Conservation (phyloP, 23 tunicate genomes). For the Styela clava region DNA sequence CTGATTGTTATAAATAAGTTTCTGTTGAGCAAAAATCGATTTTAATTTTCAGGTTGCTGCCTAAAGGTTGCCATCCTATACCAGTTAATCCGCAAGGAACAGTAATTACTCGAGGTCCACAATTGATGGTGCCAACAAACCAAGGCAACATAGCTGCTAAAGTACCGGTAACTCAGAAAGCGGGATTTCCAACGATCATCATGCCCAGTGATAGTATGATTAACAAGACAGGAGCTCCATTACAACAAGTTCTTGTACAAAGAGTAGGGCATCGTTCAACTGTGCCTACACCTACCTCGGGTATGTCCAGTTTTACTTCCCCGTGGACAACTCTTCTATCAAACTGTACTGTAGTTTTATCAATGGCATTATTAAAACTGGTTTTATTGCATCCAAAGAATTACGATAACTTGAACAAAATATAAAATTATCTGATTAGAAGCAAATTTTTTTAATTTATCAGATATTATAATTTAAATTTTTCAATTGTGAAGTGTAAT, state of each 20-base stretch:
- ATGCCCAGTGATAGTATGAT: slow-evolving; percentile 7
- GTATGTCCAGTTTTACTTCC: not conserved
- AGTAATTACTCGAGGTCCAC: not conserved
- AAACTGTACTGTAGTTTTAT: too few relatives aligned
- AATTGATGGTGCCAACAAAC: not conserved
- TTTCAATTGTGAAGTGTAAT: too few relatives aligned
- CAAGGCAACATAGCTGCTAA: not conserved
- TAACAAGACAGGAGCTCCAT: not conserved
- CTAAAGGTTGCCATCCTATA: not conserved
- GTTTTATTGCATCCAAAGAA: too few relatives aligned
- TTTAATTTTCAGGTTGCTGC: slow-evolving; percentile 17
- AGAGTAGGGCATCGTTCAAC: not conserved
- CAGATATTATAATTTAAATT: too few relatives aligned
- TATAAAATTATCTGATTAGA: too few relatives aligned
- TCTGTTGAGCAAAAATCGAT: too few relatives aligned
- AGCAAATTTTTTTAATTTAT: too few relatives aligned
- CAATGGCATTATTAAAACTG: too few relatives aligned
- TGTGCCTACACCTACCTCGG: not conserved
- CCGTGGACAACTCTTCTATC: not conserved
- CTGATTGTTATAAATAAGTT: too few relatives aligned
- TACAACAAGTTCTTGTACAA: slow-evolving; percentile 16
- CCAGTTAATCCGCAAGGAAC: not conserved
- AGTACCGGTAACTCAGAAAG: not conserved
- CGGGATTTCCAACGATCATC: not conserved
- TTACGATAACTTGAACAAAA: too few relatives aligned